phyloP scores from a whole-genome alignment of 2,888 invertebrate species.

The Drosophila dives region DNA sequence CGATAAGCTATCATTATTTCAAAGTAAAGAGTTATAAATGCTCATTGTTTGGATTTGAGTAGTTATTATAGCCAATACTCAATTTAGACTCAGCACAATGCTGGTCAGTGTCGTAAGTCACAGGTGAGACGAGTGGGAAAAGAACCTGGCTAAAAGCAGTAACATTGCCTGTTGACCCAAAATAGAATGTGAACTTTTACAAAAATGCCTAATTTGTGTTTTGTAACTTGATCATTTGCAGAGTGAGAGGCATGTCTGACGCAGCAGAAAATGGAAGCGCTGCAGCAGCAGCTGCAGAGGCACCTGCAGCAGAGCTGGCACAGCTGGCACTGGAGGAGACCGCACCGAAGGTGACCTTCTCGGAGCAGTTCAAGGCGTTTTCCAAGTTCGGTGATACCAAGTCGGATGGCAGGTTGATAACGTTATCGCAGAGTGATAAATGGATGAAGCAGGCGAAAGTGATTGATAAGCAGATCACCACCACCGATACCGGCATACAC shows the following conservation, averaged over 20 bases:
- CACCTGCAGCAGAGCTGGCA: conserved; percentile 82
- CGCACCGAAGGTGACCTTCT: conserved; percentile 85
- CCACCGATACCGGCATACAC: conserved; percentile 95
- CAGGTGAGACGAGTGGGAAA: conserved; percentile 66
- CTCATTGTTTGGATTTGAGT: conserved; percentile 20
- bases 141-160: not conserved
- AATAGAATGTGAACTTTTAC: not conserved
- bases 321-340: conserved; percentile 83
- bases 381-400: conserved; percentile 95
- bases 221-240: conserved; percentile 19
- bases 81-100: conserved; percentile 56
- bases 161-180: not conserved
- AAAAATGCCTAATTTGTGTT: not conserved
- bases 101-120: conserved; percentile 68
- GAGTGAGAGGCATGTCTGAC: conserved; percentile 76
- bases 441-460: conserved; percentile 97
- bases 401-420: conserved; percentile 93
- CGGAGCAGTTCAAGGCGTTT: conserved; percentile 91
- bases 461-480: conserved; percentile 93
- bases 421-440: conserved; percentile 95
- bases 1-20: conserved; percentile 43
- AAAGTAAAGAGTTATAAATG: conserved; percentile 1
- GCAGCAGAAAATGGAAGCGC: conserved; percentile 62
- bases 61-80: conserved; percentile 9
- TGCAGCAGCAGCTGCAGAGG: conserved; percentile 67